phyloP scores from a whole-genome alignment of 2,113 vertebrate species.

The Hemichromis elongatus region DNA sequence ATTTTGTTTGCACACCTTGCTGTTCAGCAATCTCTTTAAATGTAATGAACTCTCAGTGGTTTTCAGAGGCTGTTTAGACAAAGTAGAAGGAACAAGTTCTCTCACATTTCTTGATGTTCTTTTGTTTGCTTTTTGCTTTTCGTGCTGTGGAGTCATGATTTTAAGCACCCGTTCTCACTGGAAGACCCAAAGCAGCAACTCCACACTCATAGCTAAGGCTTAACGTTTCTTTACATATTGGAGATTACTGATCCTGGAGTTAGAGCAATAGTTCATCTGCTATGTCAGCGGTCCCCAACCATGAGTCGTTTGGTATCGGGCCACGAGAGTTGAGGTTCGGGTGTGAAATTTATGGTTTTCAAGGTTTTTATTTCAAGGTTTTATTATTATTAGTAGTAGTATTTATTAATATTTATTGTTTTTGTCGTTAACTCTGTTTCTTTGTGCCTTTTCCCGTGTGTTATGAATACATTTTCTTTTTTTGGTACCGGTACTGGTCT shows the following conservation, averaged over 20 bases:
- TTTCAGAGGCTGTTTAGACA: background rate
- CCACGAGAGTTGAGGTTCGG: too few species aligned
- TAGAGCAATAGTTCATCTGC: background rate
- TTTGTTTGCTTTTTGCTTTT: background rate
- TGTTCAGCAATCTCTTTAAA: conserved; percentile 14
- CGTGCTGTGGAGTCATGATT: background rate
- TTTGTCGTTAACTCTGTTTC: too few species aligned
- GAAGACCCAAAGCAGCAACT: background rate
- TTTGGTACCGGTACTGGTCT: too few species aligned
- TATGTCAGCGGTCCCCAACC: too few species aligned
- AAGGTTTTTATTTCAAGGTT: too few species aligned
- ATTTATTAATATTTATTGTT: too few species aligned
- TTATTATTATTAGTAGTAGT: too few species aligned
- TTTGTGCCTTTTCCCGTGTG: too few species aligned
- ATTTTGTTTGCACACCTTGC: conserved; percentile 42
- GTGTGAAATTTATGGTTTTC: too few species aligned
- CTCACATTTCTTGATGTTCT: background rate
- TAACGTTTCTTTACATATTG: background rate
- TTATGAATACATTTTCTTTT: too few species aligned
- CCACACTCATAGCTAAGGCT: background rate
- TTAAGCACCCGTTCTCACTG: background rate
- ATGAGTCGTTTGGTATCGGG: too few species aligned
- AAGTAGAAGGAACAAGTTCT: background rate
- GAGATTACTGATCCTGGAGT: background rate
- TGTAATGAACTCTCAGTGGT: conserved; percentile 14